Conservation (phyloP, 2,797 vertebrate genomes). For the Chaetophractus vellerosus region DNA sequence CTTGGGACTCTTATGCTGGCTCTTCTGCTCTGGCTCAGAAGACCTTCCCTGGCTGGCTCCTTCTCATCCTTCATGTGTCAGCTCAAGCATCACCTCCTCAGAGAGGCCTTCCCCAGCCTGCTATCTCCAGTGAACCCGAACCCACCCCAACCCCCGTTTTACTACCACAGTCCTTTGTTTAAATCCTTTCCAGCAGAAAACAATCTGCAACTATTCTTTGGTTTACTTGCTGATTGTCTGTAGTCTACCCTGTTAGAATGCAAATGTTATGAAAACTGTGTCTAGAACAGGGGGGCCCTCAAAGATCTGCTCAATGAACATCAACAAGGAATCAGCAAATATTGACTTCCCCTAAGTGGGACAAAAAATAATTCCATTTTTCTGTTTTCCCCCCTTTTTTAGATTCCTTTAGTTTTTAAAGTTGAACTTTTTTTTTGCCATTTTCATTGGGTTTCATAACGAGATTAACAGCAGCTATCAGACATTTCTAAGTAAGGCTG, state of each 20-base stretch:
- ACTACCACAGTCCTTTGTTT: no score
- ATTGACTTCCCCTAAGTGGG: neutral
- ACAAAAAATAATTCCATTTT: neutral
- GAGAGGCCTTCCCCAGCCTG: no score
- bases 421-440: neutral
- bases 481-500: neutral
- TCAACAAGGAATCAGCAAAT: neutral
- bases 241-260: neutral
- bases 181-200: neutral
- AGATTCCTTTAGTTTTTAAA: neutral
- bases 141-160: neutral
- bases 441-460: slow-evolving; percentile 33
- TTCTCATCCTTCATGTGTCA: neutral
- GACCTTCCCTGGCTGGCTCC: neutral
- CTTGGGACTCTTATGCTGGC: neutral
- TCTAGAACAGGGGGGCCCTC: neutral
- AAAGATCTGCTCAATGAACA: neutral
- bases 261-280: neutral
- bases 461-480: neutral
- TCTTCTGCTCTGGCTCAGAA: neutral
- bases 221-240: neutral
- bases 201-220: neutral
- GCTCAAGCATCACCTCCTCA: neutral
- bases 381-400: neutral
- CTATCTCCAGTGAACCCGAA: neutral